phyloP scores from a whole-genome alignment of 2,888 invertebrate species.

The Eupithecia exiguata region DNA sequence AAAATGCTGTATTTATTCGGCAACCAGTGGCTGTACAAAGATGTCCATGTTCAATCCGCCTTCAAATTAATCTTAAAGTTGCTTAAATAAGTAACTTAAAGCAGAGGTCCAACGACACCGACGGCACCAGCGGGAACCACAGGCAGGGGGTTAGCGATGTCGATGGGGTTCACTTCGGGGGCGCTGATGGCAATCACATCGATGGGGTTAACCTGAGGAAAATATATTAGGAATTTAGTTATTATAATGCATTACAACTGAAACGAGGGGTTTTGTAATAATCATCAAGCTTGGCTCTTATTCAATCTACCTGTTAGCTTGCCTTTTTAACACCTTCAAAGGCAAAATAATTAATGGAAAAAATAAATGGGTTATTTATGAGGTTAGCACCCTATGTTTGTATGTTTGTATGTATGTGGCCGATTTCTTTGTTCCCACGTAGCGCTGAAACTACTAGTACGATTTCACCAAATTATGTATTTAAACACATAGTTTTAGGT shows the following conservation, averaged over 20 bases:
- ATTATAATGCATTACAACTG: neutral
- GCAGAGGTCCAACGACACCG: slow-evolving; percentile 36
- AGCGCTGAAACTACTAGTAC: too few relatives aligned
- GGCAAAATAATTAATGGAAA: too few relatives aligned
- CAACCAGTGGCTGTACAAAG: slow-evolving; percentile 6
- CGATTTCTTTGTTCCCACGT: too few relatives aligned
- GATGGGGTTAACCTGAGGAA: slow-evolving; percentile 44
- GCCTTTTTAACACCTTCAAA: too few relatives aligned
- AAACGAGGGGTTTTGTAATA: neutral
- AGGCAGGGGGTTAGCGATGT: slow-evolving; percentile 40
- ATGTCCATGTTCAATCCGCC: slow-evolving; percentile 5
- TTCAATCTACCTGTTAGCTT: too few relatives aligned
- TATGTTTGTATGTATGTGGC: too few relatives aligned
- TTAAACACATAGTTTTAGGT: too few relatives aligned
- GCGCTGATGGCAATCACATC: slow-evolving; percentile 44
- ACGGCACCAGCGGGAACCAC: slow-evolving; percentile 40
- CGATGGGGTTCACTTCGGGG: slow-evolving; percentile 48
- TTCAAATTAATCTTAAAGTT: neutral
- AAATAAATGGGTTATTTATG: too few relatives aligned
- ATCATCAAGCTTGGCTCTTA: neutral
- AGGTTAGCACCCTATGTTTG: too few relatives aligned
- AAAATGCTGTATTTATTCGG: slow-evolving; percentile 17
- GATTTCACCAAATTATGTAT: too few relatives aligned
- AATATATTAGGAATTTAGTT: neutral
- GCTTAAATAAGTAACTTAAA: slow-evolving; percentile 17